Evolutionary conservation across 2,888 invertebrate genomes (phyloP).

Genomic region (Diaprepes abbreviatus): DNA sequence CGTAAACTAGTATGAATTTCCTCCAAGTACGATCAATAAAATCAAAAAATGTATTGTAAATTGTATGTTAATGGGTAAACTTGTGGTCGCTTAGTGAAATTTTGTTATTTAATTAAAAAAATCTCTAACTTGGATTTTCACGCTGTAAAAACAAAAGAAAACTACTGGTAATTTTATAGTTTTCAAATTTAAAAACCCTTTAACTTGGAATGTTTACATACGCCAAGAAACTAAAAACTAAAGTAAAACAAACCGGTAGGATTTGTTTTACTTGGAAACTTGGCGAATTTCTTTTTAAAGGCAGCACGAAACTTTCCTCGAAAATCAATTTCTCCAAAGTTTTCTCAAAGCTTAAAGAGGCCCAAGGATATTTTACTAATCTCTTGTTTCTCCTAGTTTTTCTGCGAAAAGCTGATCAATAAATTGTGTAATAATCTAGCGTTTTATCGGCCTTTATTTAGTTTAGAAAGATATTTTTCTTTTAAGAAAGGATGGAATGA

Average conservation of each 20-base stretch:
- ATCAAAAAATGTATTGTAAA: too few species aligned
- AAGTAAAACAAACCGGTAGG: conserved; percentile 16
- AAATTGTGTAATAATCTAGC: conserved; percentile 11
- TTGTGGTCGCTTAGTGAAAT: too few species aligned
- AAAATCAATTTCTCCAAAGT: conserved; percentile 11
- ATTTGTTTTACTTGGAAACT: conserved; percentile 13
- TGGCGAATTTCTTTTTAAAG: not conserved
- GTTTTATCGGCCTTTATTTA: not conserved
- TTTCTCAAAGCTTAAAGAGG: not conserved
- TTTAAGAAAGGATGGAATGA: conserved; percentile 11
- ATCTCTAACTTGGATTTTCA: not conserved
- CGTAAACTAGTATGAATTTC: too few species aligned
- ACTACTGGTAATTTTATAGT: not conserved
- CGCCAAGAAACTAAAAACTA: conserved; percentile 9
- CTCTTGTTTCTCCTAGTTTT: conserved; percentile 1
- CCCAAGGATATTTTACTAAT: conserved; percentile 2
- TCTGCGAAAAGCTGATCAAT: not conserved
- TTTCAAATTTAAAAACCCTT: conserved; percentile 7
- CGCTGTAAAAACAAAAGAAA: not conserved
- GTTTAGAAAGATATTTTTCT: not conserved
- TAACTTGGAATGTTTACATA: conserved; percentile 7
- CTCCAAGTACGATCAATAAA: too few species aligned
- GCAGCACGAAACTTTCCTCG: conserved; percentile 1
- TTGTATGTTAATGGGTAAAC: too few species aligned
- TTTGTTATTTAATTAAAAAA: too few species aligned